Percentiles rank a stretch among this genome's conserved stretches.
Evolutionary conservation across 2,888 invertebrate genomes (phyloP).

Genomic region (Troilus luridus): DNA sequence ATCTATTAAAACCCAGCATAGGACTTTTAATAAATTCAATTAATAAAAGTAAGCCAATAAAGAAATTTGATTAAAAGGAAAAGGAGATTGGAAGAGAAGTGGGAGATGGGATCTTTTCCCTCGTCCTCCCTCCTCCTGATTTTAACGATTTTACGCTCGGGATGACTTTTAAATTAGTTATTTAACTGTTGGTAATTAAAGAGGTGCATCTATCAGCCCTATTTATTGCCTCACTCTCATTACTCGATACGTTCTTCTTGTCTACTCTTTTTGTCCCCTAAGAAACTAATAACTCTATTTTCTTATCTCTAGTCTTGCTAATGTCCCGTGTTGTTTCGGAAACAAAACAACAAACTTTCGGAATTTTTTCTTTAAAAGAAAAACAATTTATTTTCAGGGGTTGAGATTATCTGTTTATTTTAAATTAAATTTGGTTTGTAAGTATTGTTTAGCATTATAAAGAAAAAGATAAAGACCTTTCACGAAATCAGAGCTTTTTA

Average conservation of each 20-base stretch:
- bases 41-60: conserved; percentile 56
- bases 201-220: conserved; percentile 17
- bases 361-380: background rate
- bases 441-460: too few species aligned
- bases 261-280: background rate
- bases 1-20: conserved; percentile 24
- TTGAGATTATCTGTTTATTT: too few species aligned
- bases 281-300: background rate
- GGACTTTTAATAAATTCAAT: conserved; percentile 57
- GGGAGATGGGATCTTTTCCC: background rate
- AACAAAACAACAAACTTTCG: too few species aligned
- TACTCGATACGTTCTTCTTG: background rate
- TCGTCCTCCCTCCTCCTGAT: background rate
- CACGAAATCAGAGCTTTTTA: too few species aligned
- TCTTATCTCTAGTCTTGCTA: background rate
- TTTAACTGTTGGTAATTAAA: conserved; percentile 43
- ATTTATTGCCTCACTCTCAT: background rate
- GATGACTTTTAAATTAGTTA: conserved; percentile 44
- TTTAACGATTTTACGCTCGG: conserved; percentile 41
- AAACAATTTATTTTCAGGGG: too few species aligned
- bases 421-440: too few species aligned
- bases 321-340: background rate
- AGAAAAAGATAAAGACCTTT: too few species aligned
- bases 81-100: background rate
- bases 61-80: conserved; percentile 47